A percentile compares a stretch with the other conserved stretches of the same genome.
Evolutionary conservation across 2,113 vertebrate genomes (phyloP).

Genomic region (Madoqua kirkii): DNA sequence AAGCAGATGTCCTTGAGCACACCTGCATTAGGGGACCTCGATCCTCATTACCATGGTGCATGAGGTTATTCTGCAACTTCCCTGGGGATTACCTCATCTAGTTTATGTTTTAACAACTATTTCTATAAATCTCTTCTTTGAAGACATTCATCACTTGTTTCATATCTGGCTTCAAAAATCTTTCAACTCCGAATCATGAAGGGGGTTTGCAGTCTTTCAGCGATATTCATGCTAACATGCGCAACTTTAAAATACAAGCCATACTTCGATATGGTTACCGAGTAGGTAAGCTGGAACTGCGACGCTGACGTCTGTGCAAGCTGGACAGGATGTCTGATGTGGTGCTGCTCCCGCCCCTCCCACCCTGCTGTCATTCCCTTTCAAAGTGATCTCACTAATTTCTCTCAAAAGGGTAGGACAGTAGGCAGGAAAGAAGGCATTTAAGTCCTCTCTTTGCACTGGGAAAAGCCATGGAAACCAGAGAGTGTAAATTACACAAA

Average conservation of each 20-base stretch:
- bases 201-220: background rate
- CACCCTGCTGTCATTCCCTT: background rate
- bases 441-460: background rate
- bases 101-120: background rate
- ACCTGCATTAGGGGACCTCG: background rate
- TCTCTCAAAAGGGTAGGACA: background rate
- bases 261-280: background rate
- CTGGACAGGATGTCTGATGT: background rate
- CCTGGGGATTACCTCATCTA: background rate
- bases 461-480: background rate
- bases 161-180: conserved; percentile 21
- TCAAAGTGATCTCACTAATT: background rate
- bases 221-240: background rate
- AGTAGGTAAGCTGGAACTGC: background rate
- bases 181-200: conserved; percentile 15
- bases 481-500: background rate
- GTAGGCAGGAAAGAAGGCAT: background rate
- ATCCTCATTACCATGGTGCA: background rate
- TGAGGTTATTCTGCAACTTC: background rate
- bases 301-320: background rate
- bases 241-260: background rate
- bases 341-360: background rate
- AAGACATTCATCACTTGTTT: conserved; percentile 13
- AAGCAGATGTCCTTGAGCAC: background rate
- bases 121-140: conserved; percentile 19